phyloP scores from a whole-genome alignment of 2,888 invertebrate species.

The Leptogaster cylindrica region DNA sequence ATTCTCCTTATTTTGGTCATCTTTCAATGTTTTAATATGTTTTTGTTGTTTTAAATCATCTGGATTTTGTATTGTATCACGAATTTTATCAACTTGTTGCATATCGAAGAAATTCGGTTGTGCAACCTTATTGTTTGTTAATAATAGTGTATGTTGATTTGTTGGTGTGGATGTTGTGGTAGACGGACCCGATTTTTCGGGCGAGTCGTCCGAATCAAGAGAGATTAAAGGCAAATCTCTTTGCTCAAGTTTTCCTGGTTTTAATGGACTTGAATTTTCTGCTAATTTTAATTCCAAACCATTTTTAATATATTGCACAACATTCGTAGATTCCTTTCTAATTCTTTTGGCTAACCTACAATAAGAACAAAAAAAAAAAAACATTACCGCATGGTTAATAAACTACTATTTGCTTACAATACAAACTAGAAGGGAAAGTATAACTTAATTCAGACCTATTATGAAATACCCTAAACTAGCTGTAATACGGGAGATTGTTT shows the following conservation, averaged over 20 bases:
- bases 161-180: background rate
- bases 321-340: constrained; percentile 4
- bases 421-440: no score
- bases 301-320: constrained; percentile 1
- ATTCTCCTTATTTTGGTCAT: constrained; percentile 39
- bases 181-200: constrained; percentile 16
- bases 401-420: no score
- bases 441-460: no score
- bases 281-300: background rate
- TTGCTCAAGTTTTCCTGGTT: background rate
- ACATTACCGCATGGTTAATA: no score
- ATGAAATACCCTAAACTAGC: no score
- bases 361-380: background rate
- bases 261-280: background rate
- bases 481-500: no score
- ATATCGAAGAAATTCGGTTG: constrained; percentile 15
- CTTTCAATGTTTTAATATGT: constrained; percentile 8
- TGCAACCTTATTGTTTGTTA: no score
- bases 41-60: constrained; percentile 34
- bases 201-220: constrained; percentile 28
- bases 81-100: constrained; percentile 44
- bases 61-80: constrained; percentile 37
- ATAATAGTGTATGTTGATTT: background rate
- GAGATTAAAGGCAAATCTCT: constrained; percentile 27
- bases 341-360: constrained; percentile 18